A percentile compares a stretch with the other conserved stretches of the same genome.
Conservation (phyloP, 2,797 vertebrate genomes). For the Pseudochirops cupreus region DNA sequence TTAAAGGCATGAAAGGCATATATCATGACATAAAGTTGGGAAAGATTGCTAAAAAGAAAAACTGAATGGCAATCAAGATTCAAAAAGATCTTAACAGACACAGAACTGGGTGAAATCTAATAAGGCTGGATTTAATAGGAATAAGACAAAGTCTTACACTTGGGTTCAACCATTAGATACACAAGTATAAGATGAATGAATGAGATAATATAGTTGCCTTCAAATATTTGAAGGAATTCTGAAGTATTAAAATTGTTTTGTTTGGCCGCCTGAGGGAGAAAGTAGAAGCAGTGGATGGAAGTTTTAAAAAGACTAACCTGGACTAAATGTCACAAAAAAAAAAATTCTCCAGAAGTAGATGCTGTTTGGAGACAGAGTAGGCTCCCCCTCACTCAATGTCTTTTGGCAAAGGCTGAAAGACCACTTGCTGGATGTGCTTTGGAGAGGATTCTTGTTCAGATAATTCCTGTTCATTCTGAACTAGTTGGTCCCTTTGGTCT, state of each 20-base stretch:
- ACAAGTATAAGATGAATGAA: background rate
- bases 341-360: background rate
- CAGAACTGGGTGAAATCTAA: background rate
- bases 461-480: background rate
- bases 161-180: background rate
- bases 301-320: background rate
- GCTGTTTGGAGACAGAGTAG: background rate
- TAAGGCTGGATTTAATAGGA: background rate
- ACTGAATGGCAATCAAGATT: background rate
- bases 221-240: background rate
- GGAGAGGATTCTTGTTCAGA: background rate
- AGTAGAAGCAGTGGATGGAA: too few relatives aligned
- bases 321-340: background rate
- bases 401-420: background rate
- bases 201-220: background rate
- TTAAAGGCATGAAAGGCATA: background rate
- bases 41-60: background rate
- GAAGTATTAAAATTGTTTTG: background rate
- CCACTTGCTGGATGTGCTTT: background rate
- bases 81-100: background rate
- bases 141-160: background rate
- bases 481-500: background rate
- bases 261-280: background rate
- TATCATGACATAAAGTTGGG: background rate
- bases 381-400: background rate